These are phyloP conservation scores for Tenebrosternarchus preto DNA, from an alignment of 2,113 vertebrate species.

Conservation along the genomic window DNA sequence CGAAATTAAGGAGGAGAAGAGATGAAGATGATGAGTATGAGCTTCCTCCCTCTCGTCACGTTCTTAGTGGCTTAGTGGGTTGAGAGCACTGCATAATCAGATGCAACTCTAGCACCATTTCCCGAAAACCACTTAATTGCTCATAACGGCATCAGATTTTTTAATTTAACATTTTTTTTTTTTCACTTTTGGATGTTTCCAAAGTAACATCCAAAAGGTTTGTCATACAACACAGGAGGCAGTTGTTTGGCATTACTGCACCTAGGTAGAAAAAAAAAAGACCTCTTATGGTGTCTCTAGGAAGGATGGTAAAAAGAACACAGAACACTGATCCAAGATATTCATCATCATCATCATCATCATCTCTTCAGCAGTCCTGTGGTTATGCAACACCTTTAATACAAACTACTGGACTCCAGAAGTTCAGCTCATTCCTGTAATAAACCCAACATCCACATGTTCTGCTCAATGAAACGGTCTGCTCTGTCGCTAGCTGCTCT, in stretches of 20 bases:
- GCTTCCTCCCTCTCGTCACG: neutral
- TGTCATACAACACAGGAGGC: neutral
- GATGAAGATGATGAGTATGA: neutral
- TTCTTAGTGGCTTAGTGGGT: neutral
- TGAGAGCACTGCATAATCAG: neutral
- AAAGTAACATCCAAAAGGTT: neutral
- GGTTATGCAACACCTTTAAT: neutral
- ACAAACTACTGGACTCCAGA: neutral
- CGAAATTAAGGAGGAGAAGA: neutral
- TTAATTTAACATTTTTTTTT: neutral
- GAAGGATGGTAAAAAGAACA: neutral
- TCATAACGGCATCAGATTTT: neutral
- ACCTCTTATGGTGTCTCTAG: neutral
- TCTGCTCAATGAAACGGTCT: neutral
- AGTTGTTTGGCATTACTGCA: neutral
- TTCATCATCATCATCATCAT: neutral
- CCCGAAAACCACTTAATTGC: conserved; percentile 19
- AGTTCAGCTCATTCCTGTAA: neutral
- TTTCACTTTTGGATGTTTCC: too few relatives aligned
- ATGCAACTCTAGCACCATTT: conserved; percentile 34
- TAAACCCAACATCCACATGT: neutral
- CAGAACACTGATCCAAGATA: neutral
- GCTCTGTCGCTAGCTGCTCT: neutral
- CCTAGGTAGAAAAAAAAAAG: neutral
- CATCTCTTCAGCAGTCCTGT: neutral